Evolutionary conservation across 2,113 vertebrate genomes (phyloP).

Genomic region (Gobiocypris rarus): DNA sequence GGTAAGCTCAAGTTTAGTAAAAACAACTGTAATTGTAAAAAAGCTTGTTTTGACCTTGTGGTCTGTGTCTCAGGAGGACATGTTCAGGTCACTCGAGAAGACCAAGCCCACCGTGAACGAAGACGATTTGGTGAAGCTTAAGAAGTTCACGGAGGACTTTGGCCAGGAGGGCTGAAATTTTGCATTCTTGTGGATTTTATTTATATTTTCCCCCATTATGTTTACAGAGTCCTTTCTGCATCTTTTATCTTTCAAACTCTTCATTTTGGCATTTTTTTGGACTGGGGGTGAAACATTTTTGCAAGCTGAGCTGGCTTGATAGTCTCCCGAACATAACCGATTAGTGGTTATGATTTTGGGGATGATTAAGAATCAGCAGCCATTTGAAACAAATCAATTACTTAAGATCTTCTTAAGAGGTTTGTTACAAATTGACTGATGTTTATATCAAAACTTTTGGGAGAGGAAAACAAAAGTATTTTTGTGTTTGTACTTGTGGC

Average conservation of each 20-base stretch:
- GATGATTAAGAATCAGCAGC: no score
- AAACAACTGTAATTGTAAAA: neutral
- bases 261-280: neutral
- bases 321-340: neutral
- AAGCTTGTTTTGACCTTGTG: neutral
- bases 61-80: constrained; percentile 77
- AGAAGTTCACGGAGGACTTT: constrained; percentile 94
- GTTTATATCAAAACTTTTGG: neutral
- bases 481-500: neutral
- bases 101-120: constrained; percentile 94
- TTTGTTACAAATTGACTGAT: neutral
- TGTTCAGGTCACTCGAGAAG: constrained; percentile 81
- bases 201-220: neutral
- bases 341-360: neutral
- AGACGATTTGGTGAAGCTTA: constrained; percentile 86
- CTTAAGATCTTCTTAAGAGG: neutral
- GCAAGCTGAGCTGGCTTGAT: neutral
- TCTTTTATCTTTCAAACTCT: neutral
- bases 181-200: neutral
- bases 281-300: neutral
- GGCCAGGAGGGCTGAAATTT: constrained; percentile 87
- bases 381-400: neutral
- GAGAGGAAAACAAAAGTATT: neutral
- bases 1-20: constrained; percentile 71
- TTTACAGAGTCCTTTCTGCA: neutral